A percentile compares a stretch with the other conserved stretches of the same genome.
phyloP scores from a whole-genome alignment of 2,888 invertebrate species.

The Leucophenga maculata region DNA sequence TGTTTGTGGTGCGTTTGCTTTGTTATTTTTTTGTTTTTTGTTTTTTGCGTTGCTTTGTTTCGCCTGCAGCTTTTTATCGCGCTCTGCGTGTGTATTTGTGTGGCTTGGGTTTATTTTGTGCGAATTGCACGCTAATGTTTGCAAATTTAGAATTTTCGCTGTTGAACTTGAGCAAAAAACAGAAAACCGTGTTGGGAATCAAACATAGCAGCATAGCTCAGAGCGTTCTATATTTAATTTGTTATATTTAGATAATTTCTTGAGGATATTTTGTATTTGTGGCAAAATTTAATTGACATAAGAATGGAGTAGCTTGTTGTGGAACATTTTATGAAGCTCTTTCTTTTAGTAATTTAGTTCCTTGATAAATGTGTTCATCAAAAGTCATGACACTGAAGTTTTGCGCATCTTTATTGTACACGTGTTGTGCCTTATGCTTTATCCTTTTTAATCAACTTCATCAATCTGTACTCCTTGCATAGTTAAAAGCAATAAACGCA shows the following conservation, averaged over 20 bases:
- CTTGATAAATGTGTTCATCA: too few relatives aligned
- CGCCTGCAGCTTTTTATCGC: constrained; percentile 36
- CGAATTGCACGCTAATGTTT: constrained; percentile 63
- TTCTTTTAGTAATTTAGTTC: too few relatives aligned
- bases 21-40: constrained; percentile 7
- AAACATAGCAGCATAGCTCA: too few relatives aligned
- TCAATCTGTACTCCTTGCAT: too few relatives aligned
- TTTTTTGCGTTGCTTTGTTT: background rate
- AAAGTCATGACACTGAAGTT: too few relatives aligned
- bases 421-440: too few relatives aligned
- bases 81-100: background rate
- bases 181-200: too few relatives aligned
- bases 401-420: too few relatives aligned
- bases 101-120: constrained; percentile 38
- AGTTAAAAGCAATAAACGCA: background rate
- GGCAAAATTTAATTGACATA: constrained; percentile 47
- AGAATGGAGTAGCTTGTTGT: constrained; percentile 14
- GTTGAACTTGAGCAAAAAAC: too few relatives aligned
- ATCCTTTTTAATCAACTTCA: too few relatives aligned
- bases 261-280: constrained; percentile 52
- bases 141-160: constrained; percentile 48
- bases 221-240: too few relatives aligned
- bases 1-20: background rate
- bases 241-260: too few relatives aligned
- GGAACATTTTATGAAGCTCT: background rate